Base-by-base conservation (phyloP, 2,113 vertebrate genomes). In the Charina bottae region DNA sequence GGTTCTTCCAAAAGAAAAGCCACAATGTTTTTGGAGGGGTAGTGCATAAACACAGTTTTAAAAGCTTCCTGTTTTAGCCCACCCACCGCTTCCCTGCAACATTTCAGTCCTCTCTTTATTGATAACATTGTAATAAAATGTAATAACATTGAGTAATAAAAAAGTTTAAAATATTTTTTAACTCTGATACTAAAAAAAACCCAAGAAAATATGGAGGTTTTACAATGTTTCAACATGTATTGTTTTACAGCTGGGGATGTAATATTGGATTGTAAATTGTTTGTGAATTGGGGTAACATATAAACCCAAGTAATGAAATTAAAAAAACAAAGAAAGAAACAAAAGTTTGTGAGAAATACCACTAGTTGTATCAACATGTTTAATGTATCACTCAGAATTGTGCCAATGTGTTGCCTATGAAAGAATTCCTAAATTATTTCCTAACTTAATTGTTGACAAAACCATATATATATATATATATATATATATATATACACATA, bases 1-100 rank as follows among this genome's bases (percentile, higher is more conserved):
- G 0, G 92, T 90, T 62, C 91, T 89, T 53, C 83, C 60, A 94
- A 78, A 21, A 42, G 2, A 97, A 97, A 96, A 88, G 54, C 56
- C 93, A 94, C 72, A 93, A 2, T 33, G 89, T 56, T 93, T 88
- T 60, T 83, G 13, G 23, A 26, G 26, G n/a, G 37, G 17, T 33
- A 42, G 7, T 78, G 13, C 12, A 33, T 49, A 42, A 68, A 91
- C 85, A 23, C 2, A 11, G 1, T 33, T 84, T 54, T 64, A 46
- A 42, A 60, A 87, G 49, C 23, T 89, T 89, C 86, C 21, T 55
- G 33, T 15, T 59, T 83, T 60, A 85, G 26, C 33, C 24, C 11
- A 37, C 2, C 5, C 2, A 5, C 21, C 10, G 23, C 37, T 19
- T 58, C 12, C 56, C 17, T 21, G 28, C 3, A 72, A 53, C 23